Conservation (phyloP, 2,113 vertebrate species). For the Peromyscus maniculatus region DNA sequence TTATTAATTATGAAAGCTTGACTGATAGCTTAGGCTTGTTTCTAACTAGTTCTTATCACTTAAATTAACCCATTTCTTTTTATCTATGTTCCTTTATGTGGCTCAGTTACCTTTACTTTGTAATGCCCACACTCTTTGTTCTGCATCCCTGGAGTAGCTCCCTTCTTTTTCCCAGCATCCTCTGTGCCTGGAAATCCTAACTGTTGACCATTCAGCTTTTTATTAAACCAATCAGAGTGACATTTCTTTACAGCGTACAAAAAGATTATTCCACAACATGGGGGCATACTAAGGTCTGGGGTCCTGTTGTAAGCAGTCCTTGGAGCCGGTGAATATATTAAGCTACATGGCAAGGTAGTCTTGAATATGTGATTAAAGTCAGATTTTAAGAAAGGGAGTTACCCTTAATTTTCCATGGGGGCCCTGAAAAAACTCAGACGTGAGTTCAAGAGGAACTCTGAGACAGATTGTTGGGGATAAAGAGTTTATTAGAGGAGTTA, state of each 20-base stretch:
- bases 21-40: background rate
- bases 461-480: background rate
- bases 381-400: background rate
- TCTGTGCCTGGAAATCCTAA: background rate
- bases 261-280: background rate
- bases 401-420: background rate
- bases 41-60: background rate
- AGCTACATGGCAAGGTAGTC: background rate
- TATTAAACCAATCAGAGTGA: background rate
- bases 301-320: background rate
- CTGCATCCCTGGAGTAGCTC: background rate
- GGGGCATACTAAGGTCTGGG: background rate
- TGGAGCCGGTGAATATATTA: conserved; percentile 2
- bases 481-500: background rate
- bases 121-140: background rate
- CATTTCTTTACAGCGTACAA: background rate
- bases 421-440: background rate
- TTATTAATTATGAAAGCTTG: background rate
- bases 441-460: background rate
- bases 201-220: background rate
- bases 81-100: background rate
- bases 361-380: background rate
- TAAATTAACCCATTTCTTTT: background rate
- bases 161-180: background rate
- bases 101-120: background rate